Base-by-base conservation (phyloP, 2,797 vertebrate species). In the Cetoscarus ocellatus region DNA sequence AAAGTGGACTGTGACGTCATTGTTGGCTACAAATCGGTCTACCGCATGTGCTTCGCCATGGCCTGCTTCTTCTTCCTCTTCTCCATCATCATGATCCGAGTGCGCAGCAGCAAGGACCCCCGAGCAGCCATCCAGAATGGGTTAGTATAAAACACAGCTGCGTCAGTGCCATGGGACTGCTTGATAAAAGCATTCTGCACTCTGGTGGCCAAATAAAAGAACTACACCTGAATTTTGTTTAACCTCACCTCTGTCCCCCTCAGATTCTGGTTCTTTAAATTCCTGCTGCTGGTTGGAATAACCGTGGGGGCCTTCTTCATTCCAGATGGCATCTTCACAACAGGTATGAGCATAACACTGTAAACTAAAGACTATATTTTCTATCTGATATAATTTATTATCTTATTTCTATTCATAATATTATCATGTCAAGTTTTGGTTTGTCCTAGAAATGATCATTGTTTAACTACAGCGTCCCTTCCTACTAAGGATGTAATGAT, bases 181-280 rank as follows among this genome's bases (percentile, higher is more conserved):
- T 4, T 17, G 17, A 12, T 39, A 38, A 44, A 11, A 40, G 6
- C 49, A 50, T 19, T 17, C 61, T 84, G 81, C 74, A 10, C 84
- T 84, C 92, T 91, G 69, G 49, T 87, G 88, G 84, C 6, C 55
- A 55, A 45, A 73, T 1, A 8, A 10, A 0, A 9, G 13, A 7
- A 70, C 60, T 82, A 76, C 81, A 48, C 10, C 7, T 40, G 11
- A 5, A 48, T 3, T 10, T 2, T 13, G 0, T 54, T 58, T 8
- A 10, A 0, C 2, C 10, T 7, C 14, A 0, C 0, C 44, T 39
- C 15, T 18, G 10, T 45, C 10, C 19, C 27, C 47, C 60, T 34
- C 75, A 99, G 97, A 43, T 98, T 98, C 93, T 99, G 97, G 97
- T 97, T 98, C 91, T 95, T 98, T 90, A 98, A 99, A 85, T 96